phyloP scores from a whole-genome alignment of 2,888 invertebrate genomes.

The Heliconius ismenius region DNA sequence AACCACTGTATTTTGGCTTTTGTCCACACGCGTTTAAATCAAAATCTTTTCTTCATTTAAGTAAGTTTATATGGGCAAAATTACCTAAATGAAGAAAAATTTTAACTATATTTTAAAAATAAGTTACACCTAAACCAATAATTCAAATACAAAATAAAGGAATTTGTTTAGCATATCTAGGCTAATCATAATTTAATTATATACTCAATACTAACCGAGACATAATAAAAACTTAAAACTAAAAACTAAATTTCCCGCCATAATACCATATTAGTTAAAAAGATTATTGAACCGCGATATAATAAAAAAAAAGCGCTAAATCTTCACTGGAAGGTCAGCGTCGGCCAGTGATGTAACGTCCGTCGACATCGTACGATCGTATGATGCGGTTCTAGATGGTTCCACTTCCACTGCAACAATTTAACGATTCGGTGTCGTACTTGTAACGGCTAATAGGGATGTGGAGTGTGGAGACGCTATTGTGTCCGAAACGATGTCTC shows the following conservation, averaged over 20 bases:
- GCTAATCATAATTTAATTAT: neutral
- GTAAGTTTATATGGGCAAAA: too few relatives aligned
- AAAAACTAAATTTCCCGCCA: neutral
- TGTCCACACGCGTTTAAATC: too few relatives aligned
- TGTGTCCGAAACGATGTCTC: slow-evolving; percentile 31
- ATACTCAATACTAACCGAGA: neutral
- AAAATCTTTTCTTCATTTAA: too few relatives aligned
- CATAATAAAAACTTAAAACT: neutral
- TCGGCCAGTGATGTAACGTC: slow-evolving; percentile 49
- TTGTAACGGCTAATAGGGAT: slow-evolving; percentile 38
- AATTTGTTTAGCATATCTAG: neutral
- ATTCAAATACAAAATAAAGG: neutral
- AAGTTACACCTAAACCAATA: too few relatives aligned
- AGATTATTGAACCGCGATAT: slow-evolving; percentile 1
- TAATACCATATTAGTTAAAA: neutral
- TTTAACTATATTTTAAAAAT: neutral
- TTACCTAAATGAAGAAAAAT: too few relatives aligned
- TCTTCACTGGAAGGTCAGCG: slow-evolving; percentile 47
- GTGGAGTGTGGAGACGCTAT: slow-evolving; percentile 26
- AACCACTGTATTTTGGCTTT: too few relatives aligned
- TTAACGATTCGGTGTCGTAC: slow-evolving; percentile 34
- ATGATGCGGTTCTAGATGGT: slow-evolving; percentile 37
- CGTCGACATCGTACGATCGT: slow-evolving; percentile 53
- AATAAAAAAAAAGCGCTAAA: slow-evolving; percentile 6
- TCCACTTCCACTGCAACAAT: slow-evolving; percentile 38